Percentiles rank a stretch among this genome's conserved stretches.
Conservation (phyloP, 2,113 vertebrate species). For the Cnemophilus loriae region DNA sequence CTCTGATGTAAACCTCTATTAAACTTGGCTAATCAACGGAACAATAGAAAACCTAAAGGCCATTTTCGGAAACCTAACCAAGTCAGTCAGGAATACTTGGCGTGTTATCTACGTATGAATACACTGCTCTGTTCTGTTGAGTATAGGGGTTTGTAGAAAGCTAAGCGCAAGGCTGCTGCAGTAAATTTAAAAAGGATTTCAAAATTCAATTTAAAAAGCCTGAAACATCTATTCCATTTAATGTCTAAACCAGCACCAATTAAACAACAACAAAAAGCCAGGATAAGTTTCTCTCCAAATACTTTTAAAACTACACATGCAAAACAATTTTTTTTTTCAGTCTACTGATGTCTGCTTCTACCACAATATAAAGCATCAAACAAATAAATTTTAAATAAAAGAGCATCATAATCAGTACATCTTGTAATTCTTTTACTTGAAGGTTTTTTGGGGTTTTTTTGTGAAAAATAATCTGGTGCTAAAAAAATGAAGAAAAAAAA, state of each 20-base stretch:
- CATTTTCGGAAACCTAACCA: background rate
- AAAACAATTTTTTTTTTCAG: background rate
- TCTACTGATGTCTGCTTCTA: background rate
- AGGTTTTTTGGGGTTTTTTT: accelerated
- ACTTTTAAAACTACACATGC: background rate
- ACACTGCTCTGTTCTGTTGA: background rate
- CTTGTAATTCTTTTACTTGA: background rate
- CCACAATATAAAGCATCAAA: background rate
- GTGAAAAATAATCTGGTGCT: background rate
- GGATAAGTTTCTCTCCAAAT: background rate
- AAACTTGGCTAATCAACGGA: background rate
- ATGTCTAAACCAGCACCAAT: background rate
- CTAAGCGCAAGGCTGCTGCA: background rate
- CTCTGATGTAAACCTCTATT: background rate
- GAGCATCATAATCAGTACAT: background rate
- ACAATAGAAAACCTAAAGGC: background rate
- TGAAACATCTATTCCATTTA: background rate
- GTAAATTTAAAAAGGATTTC: slow-evolving; percentile 1
- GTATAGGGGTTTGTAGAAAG: background rate
- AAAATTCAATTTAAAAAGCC: background rate
- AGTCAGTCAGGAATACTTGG: background rate
- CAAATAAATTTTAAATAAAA: background rate
- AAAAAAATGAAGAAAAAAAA: background rate
- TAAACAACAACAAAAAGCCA: background rate
- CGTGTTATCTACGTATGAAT: background rate